phyloP scores from a whole-genome alignment of 2,113 vertebrate species.

The Ornithorhynchus anatinus region DNA sequence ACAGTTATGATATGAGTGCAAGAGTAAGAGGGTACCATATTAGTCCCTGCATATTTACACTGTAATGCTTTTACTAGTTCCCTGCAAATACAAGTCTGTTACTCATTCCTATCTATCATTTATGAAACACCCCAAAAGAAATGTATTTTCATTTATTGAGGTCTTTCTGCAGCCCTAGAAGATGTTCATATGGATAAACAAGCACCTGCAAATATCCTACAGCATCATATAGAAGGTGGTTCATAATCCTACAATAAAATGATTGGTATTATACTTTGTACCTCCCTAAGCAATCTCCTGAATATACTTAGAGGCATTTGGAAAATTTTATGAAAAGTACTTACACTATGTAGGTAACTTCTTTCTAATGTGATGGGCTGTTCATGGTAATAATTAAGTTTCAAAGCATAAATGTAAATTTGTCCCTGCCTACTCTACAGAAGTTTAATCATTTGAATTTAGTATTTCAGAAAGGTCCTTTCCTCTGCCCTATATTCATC shows the following conservation, averaged over 20 bases:
- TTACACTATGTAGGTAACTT: constrained; percentile 20
- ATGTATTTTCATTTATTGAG: constrained; percentile 68
- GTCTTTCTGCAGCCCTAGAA: constrained; percentile 59
- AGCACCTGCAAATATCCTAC: constrained; percentile 61
- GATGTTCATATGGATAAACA: constrained; percentile 65
- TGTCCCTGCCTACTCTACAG: constrained; percentile 24
- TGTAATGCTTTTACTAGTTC: constrained; percentile 54
- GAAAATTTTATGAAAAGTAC: constrained; percentile 59
- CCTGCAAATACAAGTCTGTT: constrained; percentile 43
- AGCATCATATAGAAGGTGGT: constrained; percentile 32
- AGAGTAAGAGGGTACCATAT: constrained; percentile 15
- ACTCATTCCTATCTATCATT: constrained; percentile 65
- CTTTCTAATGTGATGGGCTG: constrained; percentile 17
- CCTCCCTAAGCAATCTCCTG: constrained; percentile 47
- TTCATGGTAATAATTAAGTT: constrained; percentile 64
- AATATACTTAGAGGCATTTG: constrained; percentile 60
- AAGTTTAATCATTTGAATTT: constrained; percentile 68
- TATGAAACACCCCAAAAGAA: constrained; percentile 68
- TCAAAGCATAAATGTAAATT: constrained; percentile 66
- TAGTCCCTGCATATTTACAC: neutral
- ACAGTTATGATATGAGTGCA: neutral
- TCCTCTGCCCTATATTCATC: constrained; percentile 52
- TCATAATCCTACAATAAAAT: constrained; percentile 64
- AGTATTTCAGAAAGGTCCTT: constrained; percentile 56
- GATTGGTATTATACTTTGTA: constrained; percentile 38